Base-by-base conservation (phyloP, 2,888 invertebrate genomes). In the Sympetrum striolatum region DNA sequence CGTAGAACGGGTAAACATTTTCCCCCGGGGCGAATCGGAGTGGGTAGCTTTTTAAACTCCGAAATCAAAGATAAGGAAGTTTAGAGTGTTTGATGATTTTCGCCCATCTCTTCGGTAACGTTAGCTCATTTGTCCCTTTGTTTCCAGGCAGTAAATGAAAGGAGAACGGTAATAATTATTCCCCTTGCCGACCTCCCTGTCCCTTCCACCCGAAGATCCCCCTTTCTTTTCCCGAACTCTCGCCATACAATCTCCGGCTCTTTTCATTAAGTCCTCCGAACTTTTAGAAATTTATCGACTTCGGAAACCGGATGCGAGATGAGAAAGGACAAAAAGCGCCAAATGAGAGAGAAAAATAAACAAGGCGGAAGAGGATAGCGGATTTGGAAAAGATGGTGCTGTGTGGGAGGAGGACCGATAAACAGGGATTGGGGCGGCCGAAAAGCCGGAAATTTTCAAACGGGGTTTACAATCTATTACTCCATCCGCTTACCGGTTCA, bases 281-380 rank as follows among this genome's bases (percentile, higher is more conserved):
- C 58, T 86, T 86, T 86, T 86, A 58, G 86, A 86, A 86, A 86
- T 86, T 86, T 86, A 86, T 86, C 86, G 86, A 86, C 86, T 86
- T 86, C 60, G 58, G 60, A 86, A 86, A 86, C 86, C 86, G 86
- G 86, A 86, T 37, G 60, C 60, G 86, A 60, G 37, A 86, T 60
- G 86, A 86, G 86, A 25, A n/a, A 37, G 10, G 60, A 35, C 14
- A 35, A 82, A 18, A 35, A 35, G 82, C 53, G 53, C 8, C 53
- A 31, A 35, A 48, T 25, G 39, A 81, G 44, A 58, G 22, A 53
- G 82, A 82, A 58, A 58, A 82, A 25, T 53, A 53, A 31, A 53
- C 22, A 82, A 53, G 14, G 31, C 31, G 48, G 53, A n/a, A 35
- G 82, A 35, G 35, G 58, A 58, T n/a, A 25, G 73, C 25, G 25